Percentiles rank a stretch among this genome's conserved stretches.
Evolutionary conservation across 2,888 invertebrate genomes (phyloP).

Genomic region (Hipparchia sbordonii): DNA sequence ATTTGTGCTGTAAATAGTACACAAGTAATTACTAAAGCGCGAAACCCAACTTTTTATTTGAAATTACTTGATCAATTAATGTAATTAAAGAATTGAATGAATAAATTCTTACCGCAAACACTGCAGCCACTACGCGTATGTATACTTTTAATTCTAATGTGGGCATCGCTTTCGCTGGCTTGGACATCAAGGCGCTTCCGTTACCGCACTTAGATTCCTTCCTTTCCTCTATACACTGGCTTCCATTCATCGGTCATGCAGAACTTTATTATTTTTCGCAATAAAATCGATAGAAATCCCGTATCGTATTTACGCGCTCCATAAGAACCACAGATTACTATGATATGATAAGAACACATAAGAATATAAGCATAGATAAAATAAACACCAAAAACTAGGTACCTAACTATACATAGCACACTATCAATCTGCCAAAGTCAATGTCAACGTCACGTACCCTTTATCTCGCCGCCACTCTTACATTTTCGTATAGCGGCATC

Average conservation of each 20-base stretch:
- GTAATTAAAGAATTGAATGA: neutral
- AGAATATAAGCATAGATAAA: too few species aligned
- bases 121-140: slow-evolving; percentile 68
- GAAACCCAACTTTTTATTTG: neutral
- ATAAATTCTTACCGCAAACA: slow-evolving; percentile 66
- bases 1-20: neutral
- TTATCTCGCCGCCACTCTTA: too few species aligned
- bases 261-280: slow-evolving; percentile 27
- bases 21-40: neutral
- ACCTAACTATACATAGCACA: too few species aligned
- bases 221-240: slow-evolving; percentile 14
- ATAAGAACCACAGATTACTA: too few species aligned
- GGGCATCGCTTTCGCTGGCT: slow-evolving; percentile 70
- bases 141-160: slow-evolving; percentile 69
- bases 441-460: too few species aligned
- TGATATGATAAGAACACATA: too few species aligned
- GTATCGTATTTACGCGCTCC: slow-evolving; percentile 54
- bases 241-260: slow-evolving; percentile 31
- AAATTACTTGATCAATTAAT: slow-evolving; percentile 2
- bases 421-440: neutral
- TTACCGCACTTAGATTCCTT: slow-evolving; percentile 24
- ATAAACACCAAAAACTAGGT: neutral
- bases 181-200: slow-evolving; percentile 57
- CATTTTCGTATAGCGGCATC: too few species aligned
- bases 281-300: slow-evolving; percentile 45